These are phyloP conservation scores for Paralichthys olivaceus DNA, from an alignment of 2,113 vertebrate genomes.

Conservation along the genomic window DNA sequence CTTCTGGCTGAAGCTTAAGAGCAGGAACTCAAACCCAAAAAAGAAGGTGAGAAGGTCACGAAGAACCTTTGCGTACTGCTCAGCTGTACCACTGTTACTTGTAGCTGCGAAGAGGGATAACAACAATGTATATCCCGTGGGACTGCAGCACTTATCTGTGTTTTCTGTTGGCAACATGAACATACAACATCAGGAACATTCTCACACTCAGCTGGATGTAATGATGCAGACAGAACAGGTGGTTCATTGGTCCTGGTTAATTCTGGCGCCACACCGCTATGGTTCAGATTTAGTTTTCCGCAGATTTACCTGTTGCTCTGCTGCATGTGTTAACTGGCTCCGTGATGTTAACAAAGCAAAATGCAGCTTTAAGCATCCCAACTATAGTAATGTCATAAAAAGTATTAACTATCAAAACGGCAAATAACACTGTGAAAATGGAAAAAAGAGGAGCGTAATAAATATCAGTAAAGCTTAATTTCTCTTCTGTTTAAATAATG, in stretches of 20 bases:
- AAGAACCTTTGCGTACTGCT: conserved; percentile 17
- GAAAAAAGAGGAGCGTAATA: too few relatives aligned
- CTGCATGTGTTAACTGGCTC: too few relatives aligned
- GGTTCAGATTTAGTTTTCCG: background rate
- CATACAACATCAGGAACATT: background rate
- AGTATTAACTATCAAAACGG: too few relatives aligned
- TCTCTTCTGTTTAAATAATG: too few relatives aligned
- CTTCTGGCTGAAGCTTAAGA: conserved; percentile 58
- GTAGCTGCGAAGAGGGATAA: background rate
- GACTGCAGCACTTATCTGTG: conserved; percentile 2
- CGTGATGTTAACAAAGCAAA: background rate
- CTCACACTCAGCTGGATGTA: background rate
- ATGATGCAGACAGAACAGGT: conserved; percentile 5
- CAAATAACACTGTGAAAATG: too few relatives aligned
- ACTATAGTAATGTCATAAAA: too few relatives aligned
- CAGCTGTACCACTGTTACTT: background rate
- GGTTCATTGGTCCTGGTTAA: background rate
- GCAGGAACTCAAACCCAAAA: conserved; percentile 31
- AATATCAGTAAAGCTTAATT: too few relatives aligned
- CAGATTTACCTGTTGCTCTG: background rate
- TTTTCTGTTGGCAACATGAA: conserved; percentile 17
- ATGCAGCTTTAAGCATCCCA: too few relatives aligned
- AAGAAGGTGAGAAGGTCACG: conserved; percentile 58
- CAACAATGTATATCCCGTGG: background rate
- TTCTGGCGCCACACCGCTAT: background rate